A percentile compares a stretch with the other conserved stretches of the same genome.
Evolutionary conservation across 2,888 invertebrate species (phyloP).

Genomic region (Cataglyphis cursor): DNA sequence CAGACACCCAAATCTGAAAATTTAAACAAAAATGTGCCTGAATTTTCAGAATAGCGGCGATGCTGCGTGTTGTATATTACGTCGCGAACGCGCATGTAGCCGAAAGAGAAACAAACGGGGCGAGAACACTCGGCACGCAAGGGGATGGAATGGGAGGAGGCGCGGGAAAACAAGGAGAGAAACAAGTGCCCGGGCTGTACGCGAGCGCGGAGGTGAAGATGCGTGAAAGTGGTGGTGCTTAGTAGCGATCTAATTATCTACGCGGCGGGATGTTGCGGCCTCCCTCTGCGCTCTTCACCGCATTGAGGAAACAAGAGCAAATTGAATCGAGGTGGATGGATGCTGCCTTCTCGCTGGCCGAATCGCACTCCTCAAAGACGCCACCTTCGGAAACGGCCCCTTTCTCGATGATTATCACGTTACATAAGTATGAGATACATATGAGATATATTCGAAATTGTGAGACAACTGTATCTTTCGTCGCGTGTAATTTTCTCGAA

Average conservation of each 20-base stretch:
- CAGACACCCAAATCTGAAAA: no score
- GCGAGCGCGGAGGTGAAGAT: slow-evolving; percentile 76
- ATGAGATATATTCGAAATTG: slow-evolving; percentile 22
- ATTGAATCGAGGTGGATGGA: slow-evolving; percentile 60
- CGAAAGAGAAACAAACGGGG: slow-evolving; percentile 59
- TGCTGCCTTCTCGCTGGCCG: slow-evolving; percentile 49
- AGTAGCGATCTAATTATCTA: slow-evolving; percentile 87
- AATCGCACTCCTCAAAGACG: slow-evolving; percentile 49
- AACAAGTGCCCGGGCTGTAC: slow-evolving; percentile 70
- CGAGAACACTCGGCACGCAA: slow-evolving; percentile 38
- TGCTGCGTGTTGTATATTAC: slow-evolving; percentile 54
- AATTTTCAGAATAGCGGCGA: no score
- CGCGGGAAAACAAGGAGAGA: slow-evolving; percentile 63
- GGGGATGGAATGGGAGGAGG: slow-evolving; percentile 30
- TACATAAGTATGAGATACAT: slow-evolving; percentile 24
- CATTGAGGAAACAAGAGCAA: slow-evolving; percentile 81
- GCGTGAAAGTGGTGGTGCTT: slow-evolving; percentile 83
- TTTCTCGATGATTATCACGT: slow-evolving; percentile 51
- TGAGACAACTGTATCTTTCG: not conserved
- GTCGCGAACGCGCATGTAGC: slow-evolving; percentile 62
- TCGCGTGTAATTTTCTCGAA: not conserved
- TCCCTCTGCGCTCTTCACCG: slow-evolving; percentile 81
- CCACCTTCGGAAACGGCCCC: slow-evolving; percentile 55
- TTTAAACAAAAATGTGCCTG: no score
- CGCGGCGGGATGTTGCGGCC: slow-evolving; percentile 85